Percentiles rank a stretch among this genome's conserved stretches.
phyloP scores from a whole-genome alignment of 2,888 invertebrate species.

The Bugulina stolonifera region DNA sequence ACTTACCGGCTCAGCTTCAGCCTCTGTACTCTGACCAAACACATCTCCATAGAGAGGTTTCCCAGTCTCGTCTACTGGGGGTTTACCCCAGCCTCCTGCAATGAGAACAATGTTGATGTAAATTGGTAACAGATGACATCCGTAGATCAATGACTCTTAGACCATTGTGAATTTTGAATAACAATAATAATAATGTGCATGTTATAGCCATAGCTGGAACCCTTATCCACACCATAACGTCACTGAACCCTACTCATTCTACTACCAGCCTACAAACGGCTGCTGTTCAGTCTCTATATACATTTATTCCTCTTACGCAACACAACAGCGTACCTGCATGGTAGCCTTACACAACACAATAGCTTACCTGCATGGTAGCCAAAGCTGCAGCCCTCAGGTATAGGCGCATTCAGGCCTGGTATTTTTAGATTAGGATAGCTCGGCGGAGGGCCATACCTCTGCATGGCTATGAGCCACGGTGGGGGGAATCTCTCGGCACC shows the following conservation, averaged over 20 bases:
- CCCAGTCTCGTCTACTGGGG: conserved; percentile 96
- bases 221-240: no score
- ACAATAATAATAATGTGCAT: no score
- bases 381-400: conserved; percentile 92
- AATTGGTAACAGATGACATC: no score
- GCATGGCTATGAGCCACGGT: conserved; percentile 94
- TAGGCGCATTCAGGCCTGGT: conserved; percentile 93
- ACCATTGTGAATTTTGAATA: no score
- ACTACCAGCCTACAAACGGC: no score
- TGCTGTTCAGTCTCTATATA: no score
- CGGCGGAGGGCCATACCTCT: conserved; percentile 96
- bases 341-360: no score
- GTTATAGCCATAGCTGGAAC: no score
- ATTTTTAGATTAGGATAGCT: conserved; percentile 97
- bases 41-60: conserved; percentile 98
- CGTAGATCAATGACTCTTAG: no score
- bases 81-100: conserved; percentile 89
- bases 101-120: background rate
- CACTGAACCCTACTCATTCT: no score
- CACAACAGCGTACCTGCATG: no score
- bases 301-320: no score
- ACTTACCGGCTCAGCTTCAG: conserved; percentile 13
- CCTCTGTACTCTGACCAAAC: conserved; percentile 64
- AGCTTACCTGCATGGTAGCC: conserved; percentile 87
- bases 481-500: conserved; percentile 65